Conservation (phyloP, 2,888 invertebrate species). For the Callosobruchus maculatus region DNA sequence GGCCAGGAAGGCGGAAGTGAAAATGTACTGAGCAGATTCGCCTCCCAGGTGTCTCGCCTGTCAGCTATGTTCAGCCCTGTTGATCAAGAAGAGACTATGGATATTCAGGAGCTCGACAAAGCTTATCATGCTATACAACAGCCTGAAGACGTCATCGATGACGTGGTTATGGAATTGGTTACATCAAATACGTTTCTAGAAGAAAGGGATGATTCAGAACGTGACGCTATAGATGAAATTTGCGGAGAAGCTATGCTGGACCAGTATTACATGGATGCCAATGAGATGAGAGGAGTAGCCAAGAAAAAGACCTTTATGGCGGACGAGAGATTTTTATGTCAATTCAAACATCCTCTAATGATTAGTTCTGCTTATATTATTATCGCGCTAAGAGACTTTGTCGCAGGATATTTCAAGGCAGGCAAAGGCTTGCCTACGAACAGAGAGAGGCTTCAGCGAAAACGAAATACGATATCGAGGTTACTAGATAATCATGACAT, state of each 20-base stretch:
- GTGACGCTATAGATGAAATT: neutral
- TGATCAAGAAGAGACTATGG: neutral
- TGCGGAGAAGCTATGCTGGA: constrained; percentile 6
- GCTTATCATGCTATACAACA: constrained; percentile 15
- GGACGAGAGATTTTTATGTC: constrained; percentile 19
- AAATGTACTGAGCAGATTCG: constrained; percentile 4
- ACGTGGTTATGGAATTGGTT: constrained; percentile 15
- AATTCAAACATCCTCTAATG: constrained; percentile 58
- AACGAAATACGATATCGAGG: constrained; percentile 53
- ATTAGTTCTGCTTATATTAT: constrained; percentile 67
- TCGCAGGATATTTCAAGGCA: constrained; percentile 43
- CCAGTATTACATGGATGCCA: neutral
- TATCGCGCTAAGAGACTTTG: constrained; percentile 63
- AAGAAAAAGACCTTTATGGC: neutral
- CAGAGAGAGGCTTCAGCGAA: constrained; percentile 42
- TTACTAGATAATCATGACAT: constrained; percentile 57
- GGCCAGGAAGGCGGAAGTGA: constrained; percentile 1
- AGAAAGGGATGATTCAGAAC: neutral
- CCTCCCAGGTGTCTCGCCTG: constrained; percentile 11
- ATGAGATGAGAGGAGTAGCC: neutral
- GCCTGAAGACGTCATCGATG: constrained; percentile 12
- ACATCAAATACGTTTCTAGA: neutral
- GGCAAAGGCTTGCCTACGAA: constrained; percentile 23
- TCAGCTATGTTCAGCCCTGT: neutral
- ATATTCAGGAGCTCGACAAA: constrained; percentile 11